phyloP scores from a whole-genome alignment of 2,797 vertebrate species.

The Tarsius wallacei region DNA sequence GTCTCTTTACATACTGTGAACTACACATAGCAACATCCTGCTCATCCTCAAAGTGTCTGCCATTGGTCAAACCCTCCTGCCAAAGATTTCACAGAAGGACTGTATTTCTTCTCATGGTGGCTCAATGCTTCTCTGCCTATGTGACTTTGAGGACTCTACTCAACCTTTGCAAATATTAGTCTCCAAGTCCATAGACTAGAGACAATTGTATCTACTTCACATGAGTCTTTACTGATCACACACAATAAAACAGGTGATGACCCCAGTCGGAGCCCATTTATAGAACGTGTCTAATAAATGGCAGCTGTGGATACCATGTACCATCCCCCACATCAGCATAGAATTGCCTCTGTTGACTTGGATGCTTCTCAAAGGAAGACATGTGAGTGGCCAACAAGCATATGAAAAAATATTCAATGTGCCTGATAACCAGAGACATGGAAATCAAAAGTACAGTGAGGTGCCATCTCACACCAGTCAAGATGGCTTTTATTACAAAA shows the following conservation, averaged over 20 bases:
- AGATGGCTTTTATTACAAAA: too few relatives aligned
- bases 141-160: neutral
- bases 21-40: neutral
- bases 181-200: neutral
- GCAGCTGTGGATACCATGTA: neutral
- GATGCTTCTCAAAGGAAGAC: too few relatives aligned
- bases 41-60: neutral
- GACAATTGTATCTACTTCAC: neutral
- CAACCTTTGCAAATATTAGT: neutral
- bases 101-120: neutral
- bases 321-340: fast-evolving
- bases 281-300: neutral
- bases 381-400: too few relatives aligned
- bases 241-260: neutral
- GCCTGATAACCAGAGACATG: too few relatives aligned
- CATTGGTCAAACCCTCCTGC: neutral
- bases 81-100: neutral
- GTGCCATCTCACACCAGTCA: too few relatives aligned
- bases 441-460: too few relatives aligned
- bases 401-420: too few relatives aligned
- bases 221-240: neutral
- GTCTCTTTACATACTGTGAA: too few relatives aligned
- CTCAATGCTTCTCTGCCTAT: neutral
- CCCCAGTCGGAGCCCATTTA: neutral
- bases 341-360: neutral